Base-by-base conservation (phyloP, 1,140 invertebrate species). In the Agrilus planipennis region DNA sequence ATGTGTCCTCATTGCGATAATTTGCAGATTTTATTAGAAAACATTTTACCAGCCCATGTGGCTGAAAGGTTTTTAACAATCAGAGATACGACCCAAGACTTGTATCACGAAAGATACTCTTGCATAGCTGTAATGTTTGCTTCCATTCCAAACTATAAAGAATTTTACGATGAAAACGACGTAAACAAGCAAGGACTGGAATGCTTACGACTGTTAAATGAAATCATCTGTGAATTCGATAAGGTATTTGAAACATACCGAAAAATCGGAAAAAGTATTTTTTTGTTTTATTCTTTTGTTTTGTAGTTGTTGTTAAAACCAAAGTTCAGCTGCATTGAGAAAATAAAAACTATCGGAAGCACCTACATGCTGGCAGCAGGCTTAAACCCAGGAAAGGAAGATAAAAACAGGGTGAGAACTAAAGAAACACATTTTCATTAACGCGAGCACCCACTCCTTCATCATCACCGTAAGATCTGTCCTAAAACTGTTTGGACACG, bases 161-260 rank as follows among this genome's bases (percentile, higher is more conserved):
- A 97, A 58, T 97, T 97, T 61, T 98, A 97, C 58, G 91, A 93
- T 55, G 92, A 97, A 64, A 91, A 86, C 18, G 92, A 97, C 60
- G 89, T 95, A 42, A 95, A 91, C 57, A 92, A 94, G 55, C 90
- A 95, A 64, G 94, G 94, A 0, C 63, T 97, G 6, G 94, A 97
- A 61, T 98, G 92, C 61, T 62, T 99, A 29, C 64, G 93, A 40
- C 69, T 99, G 11, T 68, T 99, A 0, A 99, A 99, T 60, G 94
- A 99, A 68, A 97, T 99, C 44, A 95, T 98, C 41, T 95, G 90
- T 51, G 94, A 97, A 62, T 98, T 97, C 67, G 94, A 99, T 63
- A 91, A 95, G 76, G 88, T 92, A 66, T 57, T 47, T 27, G 7
- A 27, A n/a, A 9, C 7, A 27, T 9, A 27, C n/a, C n/a, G 23